Base-by-base conservation (phyloP, 2,113 vertebrate species). In the Lophochroa leadbeateri region DNA sequence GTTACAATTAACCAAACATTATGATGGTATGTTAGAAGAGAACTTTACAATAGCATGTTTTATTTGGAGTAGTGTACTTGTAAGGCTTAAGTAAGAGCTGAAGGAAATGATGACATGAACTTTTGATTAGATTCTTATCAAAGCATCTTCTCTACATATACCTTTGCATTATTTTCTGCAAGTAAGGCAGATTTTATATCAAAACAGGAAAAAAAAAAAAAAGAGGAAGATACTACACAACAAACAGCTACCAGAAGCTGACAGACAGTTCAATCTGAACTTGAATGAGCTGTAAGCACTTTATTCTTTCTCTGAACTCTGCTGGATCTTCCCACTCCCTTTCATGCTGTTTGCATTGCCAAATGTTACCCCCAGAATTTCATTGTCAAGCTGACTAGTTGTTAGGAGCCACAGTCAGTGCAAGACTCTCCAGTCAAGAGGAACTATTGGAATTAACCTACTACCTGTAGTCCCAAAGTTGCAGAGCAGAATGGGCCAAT, bases 1-100 rank as follows among this genome's bases (percentile, higher is more conserved):
- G 28, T 31, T 60, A 57, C 33, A 72, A 47, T 77, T 33, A 86
- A 33, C 18, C 31, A 68, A 84, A 18, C n/a, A 16, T 27, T 11
- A 17, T 2, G 35, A 49, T 29, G 39, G 15, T 55, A n/a, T 52
- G 14, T 81, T 60, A 92, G 68, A 52, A 46, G 41, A 88, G 21
- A 70, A 49, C 80, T 89, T 70, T 25, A 82, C 91, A 86, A 89
- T 75, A 92, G 93, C n/a, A 23, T 61, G 74, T 83, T 94, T 92
- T 85, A 47, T 44, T 90, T 93, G 78, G 70, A 94, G 19, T 6
- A 5, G 57, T 49, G 31, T 47, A 68, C 82, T 88, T 8, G 2
- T 9, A 41, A 71, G 63, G 33, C 50, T 90, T 67, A 52, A 90
- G 49, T n/a, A 14, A 67, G 71, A 90, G 75, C 33, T 90, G 61